These are phyloP conservation scores for Cavia aperea DNA, from an alignment of 2,113 vertebrate species.

Conservation along the genomic window DNA sequence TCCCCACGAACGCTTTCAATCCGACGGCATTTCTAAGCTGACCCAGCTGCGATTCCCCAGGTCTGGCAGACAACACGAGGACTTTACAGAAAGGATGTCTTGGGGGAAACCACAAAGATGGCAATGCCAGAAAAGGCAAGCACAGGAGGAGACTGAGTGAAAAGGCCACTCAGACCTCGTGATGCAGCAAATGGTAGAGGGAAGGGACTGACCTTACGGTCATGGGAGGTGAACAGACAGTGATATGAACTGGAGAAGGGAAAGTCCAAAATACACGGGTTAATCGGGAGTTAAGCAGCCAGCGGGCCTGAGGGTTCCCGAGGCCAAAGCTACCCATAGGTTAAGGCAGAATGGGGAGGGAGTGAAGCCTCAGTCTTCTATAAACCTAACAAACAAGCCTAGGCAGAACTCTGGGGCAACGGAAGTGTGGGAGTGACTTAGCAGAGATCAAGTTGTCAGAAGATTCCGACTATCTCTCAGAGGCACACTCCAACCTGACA, in stretches of 20 bases:
- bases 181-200: neutral
- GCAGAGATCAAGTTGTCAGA: neutral
- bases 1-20: neutral
- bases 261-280: neutral
- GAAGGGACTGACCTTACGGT: neutral
- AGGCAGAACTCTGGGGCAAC: neutral
- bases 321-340: neutral
- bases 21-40: neutral
- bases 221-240: neutral
- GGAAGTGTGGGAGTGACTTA: neutral
- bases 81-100: neutral
- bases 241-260: neutral
- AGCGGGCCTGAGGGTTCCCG: neutral
- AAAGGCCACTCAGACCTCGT: slow-evolving; percentile 6
- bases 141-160: neutral
- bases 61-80: neutral
- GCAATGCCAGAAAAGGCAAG: neutral
- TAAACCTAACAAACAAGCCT: neutral
- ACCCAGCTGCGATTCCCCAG: neutral
- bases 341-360: neutral
- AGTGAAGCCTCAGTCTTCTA: neutral
- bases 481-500: neutral
- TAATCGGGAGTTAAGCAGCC: neutral
- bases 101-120: neutral
- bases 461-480: neutral